Conservation (phyloP, 1,140 invertebrate genomes). For the Eurosta solidaginis region DNA sequence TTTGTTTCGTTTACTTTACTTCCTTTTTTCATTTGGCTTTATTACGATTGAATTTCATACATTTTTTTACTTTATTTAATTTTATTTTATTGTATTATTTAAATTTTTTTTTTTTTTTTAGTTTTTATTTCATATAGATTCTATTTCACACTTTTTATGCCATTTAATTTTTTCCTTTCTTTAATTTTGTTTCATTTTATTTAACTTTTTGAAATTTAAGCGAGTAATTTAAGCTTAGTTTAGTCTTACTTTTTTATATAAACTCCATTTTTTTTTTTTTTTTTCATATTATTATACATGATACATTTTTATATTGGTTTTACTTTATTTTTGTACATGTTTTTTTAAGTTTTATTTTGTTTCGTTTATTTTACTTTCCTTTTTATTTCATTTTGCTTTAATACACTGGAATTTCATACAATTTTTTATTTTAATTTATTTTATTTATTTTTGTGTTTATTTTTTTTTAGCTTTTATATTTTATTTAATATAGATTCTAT, state of each 20-base stretch:
- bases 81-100: too few relatives aligned
- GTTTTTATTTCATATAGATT: too few relatives aligned
- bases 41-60: neutral
- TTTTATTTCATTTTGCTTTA: neutral
- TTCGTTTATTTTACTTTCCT: neutral
- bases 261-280: neutral
- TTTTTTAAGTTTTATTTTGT: neutral
- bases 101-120: too few relatives aligned
- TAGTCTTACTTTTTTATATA: neutral
- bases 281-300: neutral
- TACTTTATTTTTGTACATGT: neutral
- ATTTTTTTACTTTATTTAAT: too few relatives aligned
- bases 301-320: neutral
- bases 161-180: neutral
- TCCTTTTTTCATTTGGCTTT: neutral
- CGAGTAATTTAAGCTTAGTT: neutral
- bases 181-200: too few relatives aligned
- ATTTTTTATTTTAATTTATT: neutral
- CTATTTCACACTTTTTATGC: neutral
- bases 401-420: neutral
- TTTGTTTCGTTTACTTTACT: neutral
- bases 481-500: neutral
- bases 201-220: constrained; percentile 31
- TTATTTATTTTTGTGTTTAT: too few relatives aligned
- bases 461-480: neutral